Conservation (phyloP, 1,140 invertebrate species). For the Drosophila melanogaster region DNA sequence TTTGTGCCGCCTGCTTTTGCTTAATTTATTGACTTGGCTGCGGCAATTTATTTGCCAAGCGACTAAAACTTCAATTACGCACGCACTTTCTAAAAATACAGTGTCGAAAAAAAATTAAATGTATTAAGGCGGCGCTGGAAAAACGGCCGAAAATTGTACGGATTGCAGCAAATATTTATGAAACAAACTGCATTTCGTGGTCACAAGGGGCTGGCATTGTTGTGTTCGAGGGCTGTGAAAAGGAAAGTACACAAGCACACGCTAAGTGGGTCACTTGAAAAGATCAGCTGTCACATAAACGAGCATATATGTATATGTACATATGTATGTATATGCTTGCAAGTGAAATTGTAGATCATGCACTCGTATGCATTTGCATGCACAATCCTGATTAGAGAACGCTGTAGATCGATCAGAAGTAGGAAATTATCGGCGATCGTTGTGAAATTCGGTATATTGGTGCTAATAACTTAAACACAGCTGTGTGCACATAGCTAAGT, state of each 20-base stretch:
- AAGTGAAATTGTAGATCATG: slow-evolving; percentile 1
- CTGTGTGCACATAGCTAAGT: slow-evolving; percentile 22
- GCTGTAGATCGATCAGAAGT: neutral
- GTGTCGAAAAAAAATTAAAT: slow-evolving; percentile 1
- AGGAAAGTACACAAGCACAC: slow-evolving; percentile 65
- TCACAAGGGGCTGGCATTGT: slow-evolving; percentile 70
- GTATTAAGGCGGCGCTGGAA: slow-evolving; percentile 15
- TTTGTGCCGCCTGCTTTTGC: slow-evolving; percentile 43
- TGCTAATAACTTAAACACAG: slow-evolving; percentile 20
- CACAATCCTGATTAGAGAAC: neutral
- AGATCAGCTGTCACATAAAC: slow-evolving; percentile 67
- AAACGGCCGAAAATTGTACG: slow-evolving; percentile 24
- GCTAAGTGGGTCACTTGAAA: slow-evolving; percentile 79
- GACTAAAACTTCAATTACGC: slow-evolving; percentile 68
- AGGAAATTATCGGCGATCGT: neutral
- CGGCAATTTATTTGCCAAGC: slow-evolving; percentile 77
- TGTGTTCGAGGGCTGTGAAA: slow-evolving; percentile 55
- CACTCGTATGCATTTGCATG: neutral
- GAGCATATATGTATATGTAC: neutral
- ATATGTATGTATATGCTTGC: slow-evolving; percentile 8
- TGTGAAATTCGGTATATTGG: neutral
- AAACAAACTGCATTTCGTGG: slow-evolving; percentile 62
- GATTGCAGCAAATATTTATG: slow-evolving; percentile 70
- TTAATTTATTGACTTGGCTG: slow-evolving; percentile 77
- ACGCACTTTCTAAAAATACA: slow-evolving; percentile 79